These are phyloP conservation scores for Datnioides undecimradiatus DNA, from an alignment of 2,113 vertebrate genomes.

Conservation along the genomic window DNA sequence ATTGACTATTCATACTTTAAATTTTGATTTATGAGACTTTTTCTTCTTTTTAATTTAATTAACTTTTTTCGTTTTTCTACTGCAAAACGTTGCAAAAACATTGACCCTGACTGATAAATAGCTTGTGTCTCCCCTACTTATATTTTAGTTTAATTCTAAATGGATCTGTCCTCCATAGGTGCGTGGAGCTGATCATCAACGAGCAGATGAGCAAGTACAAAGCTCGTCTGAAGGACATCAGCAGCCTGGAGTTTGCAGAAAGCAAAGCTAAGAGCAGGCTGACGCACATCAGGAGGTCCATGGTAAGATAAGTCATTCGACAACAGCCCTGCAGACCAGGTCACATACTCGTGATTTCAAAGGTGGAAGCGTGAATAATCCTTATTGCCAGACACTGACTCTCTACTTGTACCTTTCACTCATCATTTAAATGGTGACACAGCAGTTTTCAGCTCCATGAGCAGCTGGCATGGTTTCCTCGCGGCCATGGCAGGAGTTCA, in stretches of 20 bases:
- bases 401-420: constrained; percentile 21
- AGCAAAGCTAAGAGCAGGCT: constrained; percentile 96
- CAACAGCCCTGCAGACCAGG: not conserved
- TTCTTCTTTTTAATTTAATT: too few species aligned
- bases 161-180: constrained; percentile 78
- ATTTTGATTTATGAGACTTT: too few species aligned
- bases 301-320: constrained; percentile 86
- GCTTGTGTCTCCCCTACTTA: not conserved
- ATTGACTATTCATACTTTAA: too few species aligned
- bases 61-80: too few species aligned
- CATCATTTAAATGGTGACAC: constrained; percentile 25
- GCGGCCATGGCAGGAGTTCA: constrained; percentile 61
- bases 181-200: constrained; percentile 93
- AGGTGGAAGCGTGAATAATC: not conserved
- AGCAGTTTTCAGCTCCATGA: constrained; percentile 27
- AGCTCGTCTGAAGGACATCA: constrained; percentile 97
- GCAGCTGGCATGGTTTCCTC: constrained; percentile 59
- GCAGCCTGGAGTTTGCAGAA: constrained; percentile 96
- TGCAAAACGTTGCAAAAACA: too few species aligned
- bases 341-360: not conserved
- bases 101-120: too few species aligned
- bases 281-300: constrained; percentile 93
- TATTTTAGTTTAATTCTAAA: not conserved
- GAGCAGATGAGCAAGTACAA: constrained; percentile 99
- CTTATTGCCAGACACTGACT: not conserved